These are phyloP conservation scores for Polyploca ridens DNA, from an alignment of 2,888 invertebrate species.

Conservation along the genomic window DNA sequence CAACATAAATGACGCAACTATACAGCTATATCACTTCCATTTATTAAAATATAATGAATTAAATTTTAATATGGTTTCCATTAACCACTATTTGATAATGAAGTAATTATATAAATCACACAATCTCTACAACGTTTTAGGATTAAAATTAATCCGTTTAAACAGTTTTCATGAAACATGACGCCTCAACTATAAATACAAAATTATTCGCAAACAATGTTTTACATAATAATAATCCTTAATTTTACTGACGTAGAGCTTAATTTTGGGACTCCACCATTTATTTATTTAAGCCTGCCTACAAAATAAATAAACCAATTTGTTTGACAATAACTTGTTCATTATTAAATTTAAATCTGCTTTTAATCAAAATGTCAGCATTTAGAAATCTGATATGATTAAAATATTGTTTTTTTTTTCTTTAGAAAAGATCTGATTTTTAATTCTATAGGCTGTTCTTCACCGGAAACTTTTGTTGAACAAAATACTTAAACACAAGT, in stretches of 20 bases:
- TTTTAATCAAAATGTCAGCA: neutral
- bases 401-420: neutral
- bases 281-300: neutral
- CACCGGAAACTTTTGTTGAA: neutral
- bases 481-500: neutral
- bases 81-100: neutral
- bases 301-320: conserved; percentile 1
- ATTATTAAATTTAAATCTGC: conserved; percentile 1
- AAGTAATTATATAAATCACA: neutral
- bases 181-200: conserved; percentile 8
- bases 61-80: neutral
- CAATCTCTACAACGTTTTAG: neutral
- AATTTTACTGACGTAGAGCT: neutral
- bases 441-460: neutral
- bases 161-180: neutral
- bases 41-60: no score
- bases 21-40: no score
- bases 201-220: conserved; percentile 8
- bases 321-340: neutral
- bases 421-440: neutral
- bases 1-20: no score
- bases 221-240: neutral
- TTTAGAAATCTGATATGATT: neutral
- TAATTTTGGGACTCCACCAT: neutral
- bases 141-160: conserved; percentile 2